Evolutionary conservation across 1,140 invertebrate species (phyloP).

Genomic region (Phthorimaea operculella): DNA sequence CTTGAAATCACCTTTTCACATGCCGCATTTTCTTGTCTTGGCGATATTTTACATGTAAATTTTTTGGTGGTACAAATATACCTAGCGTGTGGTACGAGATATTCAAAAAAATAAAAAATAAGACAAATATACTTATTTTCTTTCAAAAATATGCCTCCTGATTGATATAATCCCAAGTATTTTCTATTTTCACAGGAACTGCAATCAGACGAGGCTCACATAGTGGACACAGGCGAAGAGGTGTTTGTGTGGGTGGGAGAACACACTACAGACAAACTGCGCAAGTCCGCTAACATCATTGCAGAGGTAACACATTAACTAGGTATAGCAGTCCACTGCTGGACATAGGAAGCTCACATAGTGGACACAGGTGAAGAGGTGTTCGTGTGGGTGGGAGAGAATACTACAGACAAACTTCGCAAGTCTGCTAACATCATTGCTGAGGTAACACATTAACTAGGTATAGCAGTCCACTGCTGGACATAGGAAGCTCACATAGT

Average conservation of each 20-base stretch:
- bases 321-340: not conserved
- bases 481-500: constrained; percentile 72
- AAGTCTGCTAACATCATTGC: constrained; percentile 63
- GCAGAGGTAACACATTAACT: constrained; percentile 54
- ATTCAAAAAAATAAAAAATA: too few species aligned
- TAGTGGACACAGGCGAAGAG: constrained; percentile 74
- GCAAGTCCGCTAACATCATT: constrained; percentile 61
- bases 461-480: not conserved
- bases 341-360: constrained; percentile 70
- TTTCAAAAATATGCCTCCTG: not conserved
- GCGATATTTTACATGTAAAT: too few species aligned
- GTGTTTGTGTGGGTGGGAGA: constrained; percentile 78
- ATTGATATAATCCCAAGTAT: not conserved
- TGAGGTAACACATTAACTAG: constrained; percentile 43
- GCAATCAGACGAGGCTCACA: constrained; percentile 76
- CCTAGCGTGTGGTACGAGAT: too few species aligned
- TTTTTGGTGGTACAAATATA: too few species aligned
- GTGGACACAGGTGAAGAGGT: constrained; percentile 75
- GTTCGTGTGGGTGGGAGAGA: constrained; percentile 77
- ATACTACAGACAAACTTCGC: constrained; percentile 73
- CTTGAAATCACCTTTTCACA: too few species aligned
- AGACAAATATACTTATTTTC: not conserved
- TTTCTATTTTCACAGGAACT: constrained; percentile 66
- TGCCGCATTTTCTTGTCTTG: too few species aligned
- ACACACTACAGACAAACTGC: constrained; percentile 73